Evolutionary conservation across 2,797 vertebrate species (phyloP).

Genomic region (Acomys russatus): DNA sequence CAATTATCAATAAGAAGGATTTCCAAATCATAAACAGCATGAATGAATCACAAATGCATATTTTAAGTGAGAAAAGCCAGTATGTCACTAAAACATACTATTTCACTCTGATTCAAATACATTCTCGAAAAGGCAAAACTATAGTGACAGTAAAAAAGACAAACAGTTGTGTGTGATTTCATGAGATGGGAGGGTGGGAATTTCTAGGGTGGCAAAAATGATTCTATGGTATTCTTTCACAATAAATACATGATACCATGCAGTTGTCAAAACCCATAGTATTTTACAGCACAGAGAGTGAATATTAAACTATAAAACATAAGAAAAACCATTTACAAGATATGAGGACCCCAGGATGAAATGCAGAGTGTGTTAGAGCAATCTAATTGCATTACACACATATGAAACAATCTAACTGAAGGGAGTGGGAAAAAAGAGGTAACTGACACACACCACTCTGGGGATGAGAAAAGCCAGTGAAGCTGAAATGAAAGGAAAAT

Average conservation of each 20-base stretch:
- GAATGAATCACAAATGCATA: constrained; percentile 14
- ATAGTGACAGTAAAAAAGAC: not conserved
- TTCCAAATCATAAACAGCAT: not conserved
- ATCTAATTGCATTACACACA: not conserved
- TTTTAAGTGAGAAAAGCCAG: not conserved
- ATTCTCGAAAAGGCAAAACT: not conserved
- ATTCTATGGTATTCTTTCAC: not conserved
- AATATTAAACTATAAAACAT: not conserved
- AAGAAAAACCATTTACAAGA: not conserved
- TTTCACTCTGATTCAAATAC: not conserved
- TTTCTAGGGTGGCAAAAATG: not conserved
- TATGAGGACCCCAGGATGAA: not conserved
- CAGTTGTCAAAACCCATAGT: constrained; percentile 3
- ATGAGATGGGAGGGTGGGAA: not conserved
- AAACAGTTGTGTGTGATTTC: not conserved
- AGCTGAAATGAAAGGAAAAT: not conserved
- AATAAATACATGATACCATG: not conserved
- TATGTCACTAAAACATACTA: not conserved
- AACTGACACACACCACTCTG: not conserved
- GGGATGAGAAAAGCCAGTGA: not conserved
- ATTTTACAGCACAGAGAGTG: not conserved
- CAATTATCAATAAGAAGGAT: not conserved
- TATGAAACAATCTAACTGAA: not conserved
- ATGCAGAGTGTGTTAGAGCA: not conserved
- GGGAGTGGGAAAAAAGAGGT: not conserved